Evolutionary conservation across 2,888 invertebrate genomes (phyloP).

Genomic region (Vesta saturnalis): DNA sequence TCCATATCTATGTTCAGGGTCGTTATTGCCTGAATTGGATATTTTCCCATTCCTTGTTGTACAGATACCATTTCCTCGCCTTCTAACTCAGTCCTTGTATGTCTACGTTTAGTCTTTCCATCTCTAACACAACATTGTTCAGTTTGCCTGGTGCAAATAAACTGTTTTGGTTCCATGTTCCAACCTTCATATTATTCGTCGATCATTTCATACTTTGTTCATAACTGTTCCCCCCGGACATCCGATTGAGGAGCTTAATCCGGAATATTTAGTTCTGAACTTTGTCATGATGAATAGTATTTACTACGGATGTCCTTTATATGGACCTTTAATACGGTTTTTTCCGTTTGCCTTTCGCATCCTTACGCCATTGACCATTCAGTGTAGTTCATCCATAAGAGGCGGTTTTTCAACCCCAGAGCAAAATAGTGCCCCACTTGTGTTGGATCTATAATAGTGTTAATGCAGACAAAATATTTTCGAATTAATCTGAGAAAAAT

Average conservation of each 20-base stretch:
- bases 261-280: no score
- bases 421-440: no score
- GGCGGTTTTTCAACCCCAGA: no score
- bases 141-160: constrained; percentile 12
- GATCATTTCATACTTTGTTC: no score
- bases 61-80: constrained; percentile 13
- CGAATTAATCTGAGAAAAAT: no score
- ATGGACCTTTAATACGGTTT: background rate
- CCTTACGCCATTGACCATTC: background rate
- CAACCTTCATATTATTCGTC: no score
- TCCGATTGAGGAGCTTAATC: background rate
- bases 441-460: no score
- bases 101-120: background rate
- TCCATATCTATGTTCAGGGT: background rate
- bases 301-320: background rate
- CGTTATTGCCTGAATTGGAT: background rate
- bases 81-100: constrained; percentile 16
- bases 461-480: no score
- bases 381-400: background rate
- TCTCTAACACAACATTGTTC: constrained; percentile 11
- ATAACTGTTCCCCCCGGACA: background rate
- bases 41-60: no score
- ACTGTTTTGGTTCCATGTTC: background rate
- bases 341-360: background rate
- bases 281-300: no score